Evolutionary conservation across 1,140 invertebrate genomes (phyloP).

Genomic region (Planococcus citri): DNA sequence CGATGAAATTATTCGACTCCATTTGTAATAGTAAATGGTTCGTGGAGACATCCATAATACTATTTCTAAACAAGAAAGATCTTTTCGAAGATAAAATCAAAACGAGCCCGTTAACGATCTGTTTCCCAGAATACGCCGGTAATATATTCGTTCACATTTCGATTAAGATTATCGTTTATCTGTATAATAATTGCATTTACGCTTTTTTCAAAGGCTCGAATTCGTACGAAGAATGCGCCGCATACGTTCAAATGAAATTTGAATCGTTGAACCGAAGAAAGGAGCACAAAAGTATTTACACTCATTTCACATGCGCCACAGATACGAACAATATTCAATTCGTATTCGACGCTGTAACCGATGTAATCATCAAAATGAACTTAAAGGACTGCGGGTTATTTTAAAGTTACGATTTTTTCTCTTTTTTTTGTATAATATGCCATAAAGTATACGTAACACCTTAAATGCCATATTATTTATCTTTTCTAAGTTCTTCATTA

Average conservation of each 20-base stretch:
- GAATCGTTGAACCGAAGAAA: slow-evolving; percentile 75
- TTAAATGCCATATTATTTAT: slow-evolving; percentile 5
- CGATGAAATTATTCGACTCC: slow-evolving; percentile 87
- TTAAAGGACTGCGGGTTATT: slow-evolving; percentile 81
- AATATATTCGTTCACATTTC: slow-evolving; percentile 27
- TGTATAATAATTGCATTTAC: not conserved
- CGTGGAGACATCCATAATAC: slow-evolving; percentile 91
- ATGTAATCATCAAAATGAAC: slow-evolving; percentile 88
- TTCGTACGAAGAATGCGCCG: slow-evolving; percentile 71
- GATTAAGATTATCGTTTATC: not conserved
- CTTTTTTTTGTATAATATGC: not conserved
- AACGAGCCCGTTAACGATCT: slow-evolving; percentile 83
- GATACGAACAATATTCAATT: slow-evolving; percentile 86
- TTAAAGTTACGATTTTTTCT: slow-evolving; percentile 33
- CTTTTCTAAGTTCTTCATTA: not conserved
- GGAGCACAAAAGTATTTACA: slow-evolving; percentile 82
- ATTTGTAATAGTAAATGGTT: slow-evolving; percentile 99
- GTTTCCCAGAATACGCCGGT: slow-evolving; percentile 89
- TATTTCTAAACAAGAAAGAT: slow-evolving; percentile 95
- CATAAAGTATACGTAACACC: not conserved
- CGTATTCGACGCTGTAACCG: slow-evolving; percentile 82
- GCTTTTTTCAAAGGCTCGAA: slow-evolving; percentile 51
- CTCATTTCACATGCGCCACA: slow-evolving; percentile 83
- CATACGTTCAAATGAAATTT: slow-evolving; percentile 80
- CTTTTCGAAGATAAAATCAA: slow-evolving; percentile 87